These are phyloP conservation scores for rat (Rattus norvegicus) DNA, from an alignment of 2,113 vertebrate species.

Conservation along the genomic window GRCr8 NC_086039.1:152968001-152968500, in stretches of 20 bases:
- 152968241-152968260: neutral
- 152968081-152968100: conserved; percentile 57
- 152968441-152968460: neutral
- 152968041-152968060: conserved; percentile 68
- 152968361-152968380: neutral
- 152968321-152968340: conserved; percentile 25
- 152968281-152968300: neutral
- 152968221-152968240: neutral
- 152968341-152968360: neutral
- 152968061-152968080: conserved; percentile 57
- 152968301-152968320: neutral
- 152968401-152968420: neutral
- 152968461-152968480: neutral
- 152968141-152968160: conserved; percentile 48
- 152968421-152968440: neutral
- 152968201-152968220: neutral
- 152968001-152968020: conserved; percentile 70
- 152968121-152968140: conserved; percentile 74
- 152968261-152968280: neutral
- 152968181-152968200: neutral
- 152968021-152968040: conserved; percentile 70
- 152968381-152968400: neutral
- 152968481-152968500: neutral
- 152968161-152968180: conserved; percentile 66
- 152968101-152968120: conserved; percentile 63